Evolutionary conservation across 2,113 vertebrate genomes (phyloP).

Genomic region (Petromus typicus): DNA sequence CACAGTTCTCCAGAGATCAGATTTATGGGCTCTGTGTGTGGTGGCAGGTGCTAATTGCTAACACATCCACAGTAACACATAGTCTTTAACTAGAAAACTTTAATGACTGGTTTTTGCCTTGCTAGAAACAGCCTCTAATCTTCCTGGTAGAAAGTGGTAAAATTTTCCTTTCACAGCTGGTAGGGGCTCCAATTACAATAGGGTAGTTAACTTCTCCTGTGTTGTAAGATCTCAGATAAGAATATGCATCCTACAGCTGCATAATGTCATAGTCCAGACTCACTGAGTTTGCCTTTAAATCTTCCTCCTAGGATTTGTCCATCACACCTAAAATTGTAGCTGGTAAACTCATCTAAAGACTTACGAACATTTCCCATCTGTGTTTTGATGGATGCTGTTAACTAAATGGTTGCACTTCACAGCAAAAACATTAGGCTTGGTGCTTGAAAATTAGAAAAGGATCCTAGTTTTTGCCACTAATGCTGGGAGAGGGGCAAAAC

Average conservation of each 20-base stretch:
- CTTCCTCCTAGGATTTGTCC: not conserved
- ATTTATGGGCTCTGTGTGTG: not conserved
- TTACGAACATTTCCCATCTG: not conserved
- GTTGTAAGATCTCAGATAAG: slow-evolving; percentile 27
- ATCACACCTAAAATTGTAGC: not conserved
- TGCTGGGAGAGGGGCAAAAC: not conserved
- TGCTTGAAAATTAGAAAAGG: not conserved
- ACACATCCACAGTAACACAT: slow-evolving; percentile 35
- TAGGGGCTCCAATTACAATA: slow-evolving; percentile 46
- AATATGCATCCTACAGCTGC: not conserved
- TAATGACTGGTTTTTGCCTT: slow-evolving; percentile 75
- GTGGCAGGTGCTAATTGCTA: slow-evolving; percentile 65
- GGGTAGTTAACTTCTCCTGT: slow-evolving; percentile 58
- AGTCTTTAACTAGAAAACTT: slow-evolving; percentile 64
- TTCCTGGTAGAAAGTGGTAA: slow-evolving; percentile 46
- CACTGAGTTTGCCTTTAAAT: not conserved
- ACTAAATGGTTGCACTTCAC: not conserved
- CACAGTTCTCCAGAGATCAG: not conserved
- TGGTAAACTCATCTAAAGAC: not conserved
- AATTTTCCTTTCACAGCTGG: slow-evolving; percentile 66
- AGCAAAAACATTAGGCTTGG: not conserved
- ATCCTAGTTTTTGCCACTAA: not conserved
- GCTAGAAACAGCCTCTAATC: slow-evolving; percentile 75
- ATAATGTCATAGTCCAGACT: not conserved
- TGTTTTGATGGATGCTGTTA: not conserved